These are phyloP conservation scores for Penelope pileata DNA, from an alignment of 2,113 vertebrate genomes.

Conservation along the genomic window DNA sequence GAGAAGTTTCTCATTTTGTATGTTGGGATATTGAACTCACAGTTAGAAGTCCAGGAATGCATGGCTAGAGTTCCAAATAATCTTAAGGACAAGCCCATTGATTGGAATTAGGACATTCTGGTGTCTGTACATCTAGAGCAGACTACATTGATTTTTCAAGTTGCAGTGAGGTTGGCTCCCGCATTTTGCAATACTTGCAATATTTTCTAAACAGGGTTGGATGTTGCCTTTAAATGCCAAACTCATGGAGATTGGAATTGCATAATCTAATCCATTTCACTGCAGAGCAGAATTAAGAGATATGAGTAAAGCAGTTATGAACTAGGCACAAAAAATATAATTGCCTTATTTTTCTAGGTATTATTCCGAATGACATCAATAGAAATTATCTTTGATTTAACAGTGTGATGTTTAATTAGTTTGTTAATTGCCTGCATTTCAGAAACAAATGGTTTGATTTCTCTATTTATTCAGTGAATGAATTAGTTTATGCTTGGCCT, in stretches of 20 bases:
- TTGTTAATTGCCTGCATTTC: background rate
- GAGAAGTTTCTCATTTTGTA: background rate
- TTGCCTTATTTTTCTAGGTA: constrained; percentile 5
- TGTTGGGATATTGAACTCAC: background rate
- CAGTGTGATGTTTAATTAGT: background rate
- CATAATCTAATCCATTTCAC: background rate
- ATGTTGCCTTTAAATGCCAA: background rate
- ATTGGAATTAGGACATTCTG: background rate
- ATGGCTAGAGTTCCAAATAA: background rate
- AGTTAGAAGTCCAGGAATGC: background rate
- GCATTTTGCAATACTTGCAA: background rate
- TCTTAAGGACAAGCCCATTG: background rate
- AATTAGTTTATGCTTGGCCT: background rate
- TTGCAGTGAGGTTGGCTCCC: background rate
- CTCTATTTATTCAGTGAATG: background rate
- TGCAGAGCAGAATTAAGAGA: background rate
- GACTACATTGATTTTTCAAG: background rate
- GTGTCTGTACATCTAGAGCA: background rate
- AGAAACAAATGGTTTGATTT: background rate
- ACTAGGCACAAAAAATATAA: background rate
- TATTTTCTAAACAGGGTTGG: background rate
- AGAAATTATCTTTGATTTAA: background rate
- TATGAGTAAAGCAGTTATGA: background rate
- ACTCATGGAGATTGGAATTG: background rate
- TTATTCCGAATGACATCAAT: background rate